Evolutionary conservation across 2,113 vertebrate species (phyloP), one percentile per base, ranked within the genome.

Genomic region (Lepidothrix coronata): DNA sequence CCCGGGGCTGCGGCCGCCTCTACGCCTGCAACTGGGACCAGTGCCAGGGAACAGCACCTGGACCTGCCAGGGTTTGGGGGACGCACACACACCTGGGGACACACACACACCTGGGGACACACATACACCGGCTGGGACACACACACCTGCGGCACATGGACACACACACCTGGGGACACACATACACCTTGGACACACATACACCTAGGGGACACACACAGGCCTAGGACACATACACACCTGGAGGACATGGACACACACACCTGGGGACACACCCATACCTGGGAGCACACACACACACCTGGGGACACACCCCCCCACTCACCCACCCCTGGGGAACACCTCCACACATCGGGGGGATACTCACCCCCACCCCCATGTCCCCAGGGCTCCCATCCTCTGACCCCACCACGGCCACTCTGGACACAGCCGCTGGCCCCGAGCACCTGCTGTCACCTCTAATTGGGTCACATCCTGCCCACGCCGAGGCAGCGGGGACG

Each of bases 281-380:
- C n/a, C n/a, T n/a, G n/a, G n/a, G n/a, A n/a, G n/a, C n/a, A n/a
- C n/a, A n/a, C n/a, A 35, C 33, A 35, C 22, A 12, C 23, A 18
- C 37, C 6, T 7, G 27, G 21, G 9, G 35, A 9, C 12, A 23
- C 14, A 52, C 51, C 14, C 51, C 52, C 37, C 27, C 39, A 24
- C 2, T n/a, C n/a, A n/a, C n/a, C 25, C 4, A 14, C 35, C 17
- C 17, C 21, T 44, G 43, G 77, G 37, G 25, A 16, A 63, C n/a
- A 43, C 46, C 54, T 0, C 0, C 55, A 28, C 51, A 52, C 25
- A 52, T 25, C 11, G 14, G 25, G 24, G 48, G 21, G 16, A 67
- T 25, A 41, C 13, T 14, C 58, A 37, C 14, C 41, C 54, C 49
- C 1, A 0, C 41, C 21, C 76, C 6, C 1, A 0, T 1, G 8